Evolutionary conservation across 2,113 vertebrate species (phyloP), one percentile per base, ranked within the genome.

Genomic region (Pycnonotus jocosus): DNA sequence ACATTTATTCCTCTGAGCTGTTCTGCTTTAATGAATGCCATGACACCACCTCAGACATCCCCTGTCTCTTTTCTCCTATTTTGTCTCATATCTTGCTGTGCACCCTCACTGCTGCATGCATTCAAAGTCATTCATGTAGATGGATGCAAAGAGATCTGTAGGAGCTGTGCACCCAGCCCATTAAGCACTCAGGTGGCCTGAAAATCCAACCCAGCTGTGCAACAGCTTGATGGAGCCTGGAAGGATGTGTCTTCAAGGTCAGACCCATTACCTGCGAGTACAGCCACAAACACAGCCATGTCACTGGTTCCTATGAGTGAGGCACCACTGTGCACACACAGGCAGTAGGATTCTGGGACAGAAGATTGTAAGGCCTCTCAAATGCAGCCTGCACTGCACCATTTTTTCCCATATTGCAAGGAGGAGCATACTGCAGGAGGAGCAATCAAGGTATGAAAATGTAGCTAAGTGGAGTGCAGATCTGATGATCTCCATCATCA

Each of bases 131-230:
- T 64, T 45, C 50, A 11, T 2, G 11, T 33, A 8, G 45, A 15
- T 42, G 28, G 17, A 66, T 82, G 37, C 61, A 37, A 58, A 21
- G n/a, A 77, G 25, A 73, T 57, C 31, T 14, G 0, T 1, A 60
- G 35, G 30, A 83, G 44, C 9, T 51, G 64, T 0, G 1, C 22
- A 60, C 9, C 19, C 0, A 1, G 40, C 25, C 74, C 27, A 4
- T 38, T 7, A 45, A 28, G n/a, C 45, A 45, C 37, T 44, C 33
- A 28, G 51, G 30, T 51, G 72, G 23, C 35, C 56, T 42, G 35
- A 58, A 73, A 74, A 48, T 54, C 80, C 81, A 47, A n/a, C 16
- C 27, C 61, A 66, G 60, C 77, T 66, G 18, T 24, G 65, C 19
- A 72, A 48, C 20, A 66, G 65, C 33, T 81, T 61, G 35, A 0